Evolutionary conservation across 64 coral and sea anemone genomes (phyloP), one percentile per base, ranked within the genome.

Genomic region (Orbicella faveolata): DNA sequence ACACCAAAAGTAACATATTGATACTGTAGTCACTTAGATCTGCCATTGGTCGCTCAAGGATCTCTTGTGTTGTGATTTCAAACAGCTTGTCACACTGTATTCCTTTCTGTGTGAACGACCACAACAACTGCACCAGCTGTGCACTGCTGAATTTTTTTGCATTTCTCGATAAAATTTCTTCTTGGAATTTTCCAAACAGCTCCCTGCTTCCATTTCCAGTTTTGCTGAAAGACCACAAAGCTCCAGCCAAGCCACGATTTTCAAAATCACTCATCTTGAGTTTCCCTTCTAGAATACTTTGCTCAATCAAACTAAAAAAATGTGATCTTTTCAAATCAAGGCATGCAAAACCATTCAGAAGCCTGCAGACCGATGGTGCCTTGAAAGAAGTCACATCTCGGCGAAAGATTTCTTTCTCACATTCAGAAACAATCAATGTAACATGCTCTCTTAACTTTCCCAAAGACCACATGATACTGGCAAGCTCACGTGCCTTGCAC

Each of bases 201-300:
- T 85, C 65, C 36, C 9, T 52, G 14, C 82, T 72, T 5, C 65
- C 82, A 73, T 85, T 85, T 85, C 37, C 82, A 85, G 82, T 85
- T 85, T 85, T 85, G 63, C 15, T 68, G 12, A 85, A 85, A 66
- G 82, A 85, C 82, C 82, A 85, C 82, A 85, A 70, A 20, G 39
- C 36, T 30, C 64, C 64, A 17, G 34, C 20, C 4, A 85, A 65
- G 73, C 82, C 82, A 30, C 82, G 82, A 65, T 85, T 85, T 85
- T 85, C 82, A 85, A 85, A 73, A 17, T 85, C 65, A 16, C 41
- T 72, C 41, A 85, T 72, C 36, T 72, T 73, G 23, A 85, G 82
- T 41, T 85, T 23, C 37, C 39, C 82, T 14, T 85, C 82, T 12
- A 85, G 35, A 52, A 85, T 37, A 72, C 82, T 85, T 41, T 85